Conservation (phyloP, 2,113 vertebrate genomes). For the Salvelinus fontinalis region DNA sequence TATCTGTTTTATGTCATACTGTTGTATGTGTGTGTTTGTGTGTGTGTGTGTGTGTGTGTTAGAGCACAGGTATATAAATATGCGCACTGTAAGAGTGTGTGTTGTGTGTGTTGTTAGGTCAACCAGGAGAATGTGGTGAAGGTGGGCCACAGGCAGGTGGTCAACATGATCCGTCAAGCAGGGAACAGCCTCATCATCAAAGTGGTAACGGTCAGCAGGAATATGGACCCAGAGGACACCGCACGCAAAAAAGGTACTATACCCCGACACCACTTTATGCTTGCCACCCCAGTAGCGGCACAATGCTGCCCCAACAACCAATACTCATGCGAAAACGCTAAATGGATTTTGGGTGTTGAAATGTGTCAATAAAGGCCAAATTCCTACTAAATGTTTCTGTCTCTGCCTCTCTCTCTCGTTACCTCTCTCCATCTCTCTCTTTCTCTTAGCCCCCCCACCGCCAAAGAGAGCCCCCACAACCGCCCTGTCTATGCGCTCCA, state of each 20-base stretch:
- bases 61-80: not conserved
- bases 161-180: constrained; percentile 96
- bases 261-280: not conserved
- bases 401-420: not conserved
- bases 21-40: not conserved
- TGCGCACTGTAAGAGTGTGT: constrained; percentile 15
- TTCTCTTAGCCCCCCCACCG: constrained; percentile 81
- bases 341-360: not conserved
- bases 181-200: constrained; percentile 93
- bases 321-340: too few relatives aligned
- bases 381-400: not conserved
- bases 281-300: not conserved
- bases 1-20: constrained; percentile 7
- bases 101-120: constrained; percentile 73
- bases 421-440: not conserved
- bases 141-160: constrained; percentile 97
- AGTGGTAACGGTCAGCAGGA: constrained; percentile 95
- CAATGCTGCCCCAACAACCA: too few relatives aligned
- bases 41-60: not conserved
- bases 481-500: constrained; percentile 94
- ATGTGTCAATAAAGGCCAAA: not conserved
- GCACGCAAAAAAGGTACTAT: constrained; percentile 93
- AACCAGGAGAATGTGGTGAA: constrained; percentile 97
- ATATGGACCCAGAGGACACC: constrained; percentile 91
- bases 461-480: constrained; percentile 96